phyloP scores from a whole-genome alignment of 2,888 invertebrate species.

The Stictocephala bisonia region DNA sequence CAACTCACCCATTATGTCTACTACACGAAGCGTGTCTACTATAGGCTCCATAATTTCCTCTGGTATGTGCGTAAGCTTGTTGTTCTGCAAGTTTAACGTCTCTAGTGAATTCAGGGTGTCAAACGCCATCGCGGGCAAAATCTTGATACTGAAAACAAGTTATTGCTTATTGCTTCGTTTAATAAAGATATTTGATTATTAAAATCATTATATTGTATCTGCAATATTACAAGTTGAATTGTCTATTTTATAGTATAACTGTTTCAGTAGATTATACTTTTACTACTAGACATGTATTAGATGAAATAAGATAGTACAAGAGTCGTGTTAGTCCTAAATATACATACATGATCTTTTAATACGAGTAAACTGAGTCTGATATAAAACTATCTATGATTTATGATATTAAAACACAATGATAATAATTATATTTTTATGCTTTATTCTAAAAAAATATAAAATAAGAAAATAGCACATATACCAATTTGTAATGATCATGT shows the following conservation, averaged over 20 bases:
- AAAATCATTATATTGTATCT: neutral
- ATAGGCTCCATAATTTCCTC: constrained; percentile 92
- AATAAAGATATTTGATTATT: neutral
- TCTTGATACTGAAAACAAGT: constrained; percentile 81
- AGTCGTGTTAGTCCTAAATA: too few relatives aligned
- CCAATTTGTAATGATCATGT: too few relatives aligned
- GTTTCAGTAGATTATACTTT: too few relatives aligned
- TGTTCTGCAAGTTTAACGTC: constrained; percentile 88
- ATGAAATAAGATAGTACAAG: too few relatives aligned
- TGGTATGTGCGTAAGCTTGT: constrained; percentile 85
- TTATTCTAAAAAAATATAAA: too few relatives aligned
- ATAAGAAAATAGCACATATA: too few relatives aligned
- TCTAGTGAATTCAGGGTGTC: constrained; percentile 91
- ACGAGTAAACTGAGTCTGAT: too few relatives aligned
- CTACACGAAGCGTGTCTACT: constrained; percentile 84
- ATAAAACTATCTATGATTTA: too few relatives aligned
- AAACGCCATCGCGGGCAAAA: constrained; percentile 84
- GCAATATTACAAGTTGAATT: constrained; percentile 6
- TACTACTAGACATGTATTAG: too few relatives aligned
- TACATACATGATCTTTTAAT: too few relatives aligned
- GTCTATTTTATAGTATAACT: neutral
- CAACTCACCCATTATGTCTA: constrained; percentile 87
- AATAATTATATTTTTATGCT: too few relatives aligned
- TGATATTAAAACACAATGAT: too few relatives aligned
- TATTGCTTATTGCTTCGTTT: neutral